Evolutionary conservation across 2,797 vertebrate genomes (phyloP).

Genomic region (Halcyon leucocephala): DNA sequence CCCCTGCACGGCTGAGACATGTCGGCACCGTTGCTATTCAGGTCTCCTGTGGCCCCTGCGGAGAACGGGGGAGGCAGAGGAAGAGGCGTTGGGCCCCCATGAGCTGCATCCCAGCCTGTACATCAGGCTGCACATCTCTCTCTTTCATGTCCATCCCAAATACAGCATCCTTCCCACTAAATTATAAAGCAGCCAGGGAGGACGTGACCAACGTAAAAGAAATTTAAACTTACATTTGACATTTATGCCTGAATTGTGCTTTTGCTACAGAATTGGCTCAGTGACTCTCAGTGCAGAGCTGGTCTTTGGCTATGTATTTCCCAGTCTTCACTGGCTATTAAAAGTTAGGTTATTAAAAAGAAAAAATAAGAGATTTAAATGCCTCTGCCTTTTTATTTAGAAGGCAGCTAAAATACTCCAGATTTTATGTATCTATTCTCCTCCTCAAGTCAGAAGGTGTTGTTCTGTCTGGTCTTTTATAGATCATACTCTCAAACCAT

Average conservation of each 20-base stretch:
- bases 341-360: neutral
- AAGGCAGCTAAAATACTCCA: neutral
- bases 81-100: fast-evolving
- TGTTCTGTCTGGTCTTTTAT: neutral
- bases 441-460: neutral
- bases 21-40: fast-evolving
- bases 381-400: neutral
- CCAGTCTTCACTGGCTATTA: neutral
- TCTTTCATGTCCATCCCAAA: neutral
- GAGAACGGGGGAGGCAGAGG: neutral
- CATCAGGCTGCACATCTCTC: neutral
- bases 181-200: neutral
- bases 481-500: neutral
- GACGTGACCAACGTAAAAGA: neutral
- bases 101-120: neutral
- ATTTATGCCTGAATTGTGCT: neutral
- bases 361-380: neutral
- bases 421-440: neutral
- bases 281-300: neutral
- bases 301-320: neutral
- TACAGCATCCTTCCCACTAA: constrained; percentile 23
- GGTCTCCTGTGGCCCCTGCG: fast-evolving
- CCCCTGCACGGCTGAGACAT: fast-evolving
- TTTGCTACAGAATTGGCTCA: neutral
- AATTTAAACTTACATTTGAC: constrained; percentile 19